These are phyloP conservation scores for Neolamprologus brichardi DNA, from an alignment of 2,113 vertebrate species.

Conservation along the genomic window DNA sequence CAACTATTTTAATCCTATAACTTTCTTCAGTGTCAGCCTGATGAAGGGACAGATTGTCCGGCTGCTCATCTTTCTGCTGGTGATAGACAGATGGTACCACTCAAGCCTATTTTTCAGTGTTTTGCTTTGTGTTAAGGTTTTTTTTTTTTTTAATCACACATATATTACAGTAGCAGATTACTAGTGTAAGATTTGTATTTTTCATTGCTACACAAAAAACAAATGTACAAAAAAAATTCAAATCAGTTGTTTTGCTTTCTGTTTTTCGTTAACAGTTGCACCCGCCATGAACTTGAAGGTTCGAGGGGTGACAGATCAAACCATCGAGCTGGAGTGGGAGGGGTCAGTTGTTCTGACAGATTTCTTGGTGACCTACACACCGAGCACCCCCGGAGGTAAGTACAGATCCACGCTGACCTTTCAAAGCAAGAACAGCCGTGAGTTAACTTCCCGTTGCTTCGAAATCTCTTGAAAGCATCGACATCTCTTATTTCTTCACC, in stretches of 20 bases:
- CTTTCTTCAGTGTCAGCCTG: background rate
- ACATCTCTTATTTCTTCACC: background rate
- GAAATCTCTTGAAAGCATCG: background rate
- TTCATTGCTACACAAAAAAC: background rate
- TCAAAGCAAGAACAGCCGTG: background rate
- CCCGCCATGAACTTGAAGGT: conserved; percentile 84
- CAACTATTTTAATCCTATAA: background rate
- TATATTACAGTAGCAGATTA: background rate
- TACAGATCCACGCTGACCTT: background rate
- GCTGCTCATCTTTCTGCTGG: background rate
- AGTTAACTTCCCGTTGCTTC: background rate
- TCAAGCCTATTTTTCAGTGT: background rate
- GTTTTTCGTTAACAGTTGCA: conserved; percentile 73
- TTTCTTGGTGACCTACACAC: conserved; percentile 86
- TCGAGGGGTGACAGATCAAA: conserved; percentile 79
- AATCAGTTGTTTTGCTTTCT: background rate
- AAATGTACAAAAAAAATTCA: background rate
- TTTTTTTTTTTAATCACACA: background rate
- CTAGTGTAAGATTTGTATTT: background rate
- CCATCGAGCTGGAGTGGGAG: conserved; percentile 88
- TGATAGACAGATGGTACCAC: background rate
- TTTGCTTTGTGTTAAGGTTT: background rate
- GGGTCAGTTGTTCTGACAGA: conserved; percentile 81
- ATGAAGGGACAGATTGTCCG: background rate
- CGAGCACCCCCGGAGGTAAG: conserved; percentile 72